Conservation (phyloP, 2,888 invertebrate genomes). For the Beris chalybata region DNA sequence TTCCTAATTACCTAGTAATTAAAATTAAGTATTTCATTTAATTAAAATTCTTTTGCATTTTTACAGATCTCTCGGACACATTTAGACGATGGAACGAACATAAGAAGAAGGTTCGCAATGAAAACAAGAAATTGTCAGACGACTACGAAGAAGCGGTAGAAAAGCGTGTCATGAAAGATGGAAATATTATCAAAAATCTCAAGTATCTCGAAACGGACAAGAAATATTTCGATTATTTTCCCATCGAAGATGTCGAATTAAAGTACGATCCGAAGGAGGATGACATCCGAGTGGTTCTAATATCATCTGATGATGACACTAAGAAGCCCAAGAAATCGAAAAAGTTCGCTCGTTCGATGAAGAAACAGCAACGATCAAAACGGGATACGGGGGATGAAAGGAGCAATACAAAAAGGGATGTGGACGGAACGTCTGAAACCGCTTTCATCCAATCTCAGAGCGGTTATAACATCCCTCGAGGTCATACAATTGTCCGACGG, state of each 20-base stretch:
- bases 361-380: constrained; percentile 9
- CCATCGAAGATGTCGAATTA: constrained; percentile 39
- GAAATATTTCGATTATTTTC: constrained; percentile 44
- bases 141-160: constrained; percentile 11
- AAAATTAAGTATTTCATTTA: background rate
- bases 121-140: constrained; percentile 3
- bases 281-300: constrained; percentile 34
- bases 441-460: constrained; percentile 5
- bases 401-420: constrained; percentile 14
- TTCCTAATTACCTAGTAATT: too few relatives aligned
- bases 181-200: constrained; percentile 10
- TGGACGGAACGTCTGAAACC: background rate
- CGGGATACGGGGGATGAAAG: constrained; percentile 2
- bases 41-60: background rate
- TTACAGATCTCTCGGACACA: background rate
- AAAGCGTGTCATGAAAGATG: constrained; percentile 13
- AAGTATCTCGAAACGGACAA: constrained; percentile 38
- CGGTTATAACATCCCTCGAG: background rate
- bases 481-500: background rate
- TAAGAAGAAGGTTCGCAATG: constrained; percentile 13
- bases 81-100: constrained; percentile 15
- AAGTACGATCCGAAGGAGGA: constrained; percentile 34
- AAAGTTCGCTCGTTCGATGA: constrained; percentile 6
- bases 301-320: constrained; percentile 27
- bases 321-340: constrained; percentile 19